Percentiles rank a stretch among this genome's conserved stretches.
phyloP scores from a whole-genome alignment of 2,888 invertebrate genomes.

The Nymphalis urticae region DNA sequence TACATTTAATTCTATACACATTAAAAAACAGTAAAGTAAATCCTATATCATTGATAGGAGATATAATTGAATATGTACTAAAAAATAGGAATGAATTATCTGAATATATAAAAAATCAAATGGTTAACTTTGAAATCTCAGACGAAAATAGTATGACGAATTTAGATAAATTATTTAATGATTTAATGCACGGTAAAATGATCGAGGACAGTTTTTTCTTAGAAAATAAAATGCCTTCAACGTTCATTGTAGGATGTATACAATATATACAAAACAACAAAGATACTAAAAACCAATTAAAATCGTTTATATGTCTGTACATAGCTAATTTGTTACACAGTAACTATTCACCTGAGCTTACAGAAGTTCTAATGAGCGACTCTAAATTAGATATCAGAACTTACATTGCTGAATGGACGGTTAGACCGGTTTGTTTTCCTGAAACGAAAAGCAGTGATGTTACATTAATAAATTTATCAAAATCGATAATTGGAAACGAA shows the following conservation, averaged over 20 bases:
- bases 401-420: constrained; percentile 79
- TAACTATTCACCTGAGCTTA: constrained; percentile 78
- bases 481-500: constrained; percentile 62
- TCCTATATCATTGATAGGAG: constrained; percentile 60
- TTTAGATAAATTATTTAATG: constrained; percentile 65
- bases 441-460: constrained; percentile 58
- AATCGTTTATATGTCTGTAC: constrained; percentile 68
- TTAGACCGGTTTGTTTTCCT: constrained; percentile 55
- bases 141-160: constrained; percentile 58
- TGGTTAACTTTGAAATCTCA: constrained; percentile 64
- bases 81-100: constrained; percentile 59
- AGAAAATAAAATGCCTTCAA: constrained; percentile 68
- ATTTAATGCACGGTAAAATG: constrained; percentile 63
- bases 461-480: constrained; percentile 65
- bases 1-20: constrained; percentile 84
- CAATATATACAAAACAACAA: constrained; percentile 63
- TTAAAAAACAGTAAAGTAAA: constrained; percentile 62
- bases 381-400: constrained; percentile 69
- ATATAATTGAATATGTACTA: constrained; percentile 66
- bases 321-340: constrained; percentile 82
- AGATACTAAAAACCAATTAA: constrained; percentile 62
- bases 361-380: constrained; percentile 75
- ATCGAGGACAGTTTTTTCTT: constrained; percentile 62
- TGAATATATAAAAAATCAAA: constrained; percentile 61
- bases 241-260: constrained; percentile 70